phyloP scores from a whole-genome alignment of 2,888 invertebrate genomes.

The Geophilus truncorum region DNA sequence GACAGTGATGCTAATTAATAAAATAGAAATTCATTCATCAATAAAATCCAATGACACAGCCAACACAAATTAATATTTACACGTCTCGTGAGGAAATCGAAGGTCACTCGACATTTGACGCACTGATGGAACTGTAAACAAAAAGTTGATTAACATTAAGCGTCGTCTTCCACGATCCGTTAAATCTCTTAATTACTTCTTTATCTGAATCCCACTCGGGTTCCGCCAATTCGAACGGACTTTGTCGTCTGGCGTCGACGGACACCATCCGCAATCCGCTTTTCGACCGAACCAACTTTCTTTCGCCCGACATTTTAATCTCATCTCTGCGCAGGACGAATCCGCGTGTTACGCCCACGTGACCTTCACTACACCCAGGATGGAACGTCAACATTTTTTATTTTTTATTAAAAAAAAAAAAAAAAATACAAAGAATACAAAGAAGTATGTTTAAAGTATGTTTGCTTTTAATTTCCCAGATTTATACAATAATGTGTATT shows the following conservation, averaged over 20 bases:
- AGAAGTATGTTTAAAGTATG: not conserved
- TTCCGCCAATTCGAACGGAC: slow-evolving; percentile 52
- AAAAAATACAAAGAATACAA: not conserved
- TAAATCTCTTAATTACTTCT: slow-evolving; percentile 44
- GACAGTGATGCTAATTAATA: slow-evolving; percentile 52
- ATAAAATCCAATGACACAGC: not conserved
- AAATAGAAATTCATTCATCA: not conserved
- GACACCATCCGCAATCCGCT: slow-evolving; percentile 52
- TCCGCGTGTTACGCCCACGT: not conserved
- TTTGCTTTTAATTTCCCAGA: not conserved
- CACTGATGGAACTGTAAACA: slow-evolving; percentile 47
- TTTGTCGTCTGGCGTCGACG: slow-evolving; percentile 46
- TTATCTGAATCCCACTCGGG: slow-evolving; percentile 52
- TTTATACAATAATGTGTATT: not conserved
- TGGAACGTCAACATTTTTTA: too few species aligned
- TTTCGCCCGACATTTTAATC: slow-evolving; percentile 31
- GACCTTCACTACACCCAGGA: not conserved
- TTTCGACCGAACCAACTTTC: slow-evolving; percentile 48
- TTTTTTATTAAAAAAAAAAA: too few species aligned
- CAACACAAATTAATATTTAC: slow-evolving; percentile 43
- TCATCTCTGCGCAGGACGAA: not conserved
- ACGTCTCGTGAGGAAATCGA: slow-evolving; percentile 51
- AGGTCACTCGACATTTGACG: slow-evolving; percentile 49
- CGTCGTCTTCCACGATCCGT: not conserved
- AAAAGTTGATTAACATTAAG: slow-evolving; percentile 30